Conservation (phyloP, 2,888 invertebrate species). For the Sycophila texana region DNA sequence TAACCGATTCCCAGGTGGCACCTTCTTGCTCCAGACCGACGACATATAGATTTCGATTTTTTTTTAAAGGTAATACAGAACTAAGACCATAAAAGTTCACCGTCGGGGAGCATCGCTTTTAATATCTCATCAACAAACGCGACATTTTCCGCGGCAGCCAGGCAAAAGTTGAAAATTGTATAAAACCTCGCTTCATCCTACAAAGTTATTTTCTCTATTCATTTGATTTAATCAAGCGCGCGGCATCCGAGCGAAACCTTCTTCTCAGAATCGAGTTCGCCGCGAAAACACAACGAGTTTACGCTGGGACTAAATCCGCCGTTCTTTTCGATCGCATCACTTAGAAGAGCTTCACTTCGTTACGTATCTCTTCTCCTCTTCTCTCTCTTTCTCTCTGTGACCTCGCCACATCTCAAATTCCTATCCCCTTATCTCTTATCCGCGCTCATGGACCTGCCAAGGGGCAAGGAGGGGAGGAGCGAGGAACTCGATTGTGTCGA, state of each 20-base stretch:
- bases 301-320: constrained; percentile 14
- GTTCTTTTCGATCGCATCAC: constrained; percentile 37
- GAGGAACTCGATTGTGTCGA: constrained; percentile 7
- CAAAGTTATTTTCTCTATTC: constrained; percentile 7
- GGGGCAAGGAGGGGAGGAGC: neutral
- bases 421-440: constrained; percentile 38
- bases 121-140: too few relatives aligned
- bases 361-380: constrained; percentile 23
- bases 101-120: too few relatives aligned
- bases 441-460: neutral
- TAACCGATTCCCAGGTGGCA: too few relatives aligned
- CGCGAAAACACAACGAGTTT: neutral
- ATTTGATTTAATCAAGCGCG: too few relatives aligned
- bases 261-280: constrained; percentile 17
- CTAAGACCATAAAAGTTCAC: too few relatives aligned
- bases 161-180: too few relatives aligned
- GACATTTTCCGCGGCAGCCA: too few relatives aligned
- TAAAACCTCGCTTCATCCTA: too few relatives aligned
- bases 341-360: constrained; percentile 41
- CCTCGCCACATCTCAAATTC: constrained; percentile 34
- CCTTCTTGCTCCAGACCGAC: too few relatives aligned
- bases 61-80: too few relatives aligned
- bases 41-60: too few relatives aligned
- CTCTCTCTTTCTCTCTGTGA: constrained; percentile 23
- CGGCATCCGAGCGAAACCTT: too few relatives aligned